Base-by-base conservation (phyloP, 2,113 vertebrate genomes). In the Cyanocitta stelleri region DNA sequence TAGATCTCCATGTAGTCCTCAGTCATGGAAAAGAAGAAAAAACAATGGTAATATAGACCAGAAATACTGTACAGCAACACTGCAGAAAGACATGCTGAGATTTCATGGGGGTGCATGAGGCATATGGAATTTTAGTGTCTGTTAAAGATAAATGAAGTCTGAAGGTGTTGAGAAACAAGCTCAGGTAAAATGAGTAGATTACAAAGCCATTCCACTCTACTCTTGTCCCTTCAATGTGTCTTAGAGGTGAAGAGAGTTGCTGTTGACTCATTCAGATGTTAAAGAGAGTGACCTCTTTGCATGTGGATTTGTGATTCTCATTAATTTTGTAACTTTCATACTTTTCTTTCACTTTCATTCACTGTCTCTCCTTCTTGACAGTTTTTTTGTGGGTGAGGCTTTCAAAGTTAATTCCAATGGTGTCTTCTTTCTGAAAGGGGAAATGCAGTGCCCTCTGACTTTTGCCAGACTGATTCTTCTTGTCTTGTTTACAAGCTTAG, bases 201-300 rank as follows among this genome's bases (percentile, higher is more conserved):
- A 33, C 19, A 33, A 59, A 67, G 16, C 18, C 33, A 63, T 52
- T 71, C 3, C 22, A 4, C 7, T 80, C 49, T 89, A 46, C 13
- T 61, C 8, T 5, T 27, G 2, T n/a, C 15, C 16, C 15, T 84
- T 77, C 0, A 0, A 13, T 27, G 3, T 24, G 3, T 61, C 17
- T 30, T 52, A n/a, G 61, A 83, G 41, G 24, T 62, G 33, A 76
- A 68, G 13, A 66, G 49, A 46, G 23, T 35, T 90, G 12, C 46
- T 66, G 1, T 37, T 68, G 26, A 15, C 16, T 75, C 39, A 29
- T n/a, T 48, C 29, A 35, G 24, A 41, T 83, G 9, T 48, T 68
- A 24, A 15, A 79, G 29, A 54, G 32, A 3, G 23, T 41, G 16
- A 13, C 2, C 2, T 66, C 8, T 44, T 78, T 61, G 9, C 13